phyloP scores from a whole-genome alignment of 2,888 invertebrate species.

The Cephus sareptanus region DNA sequence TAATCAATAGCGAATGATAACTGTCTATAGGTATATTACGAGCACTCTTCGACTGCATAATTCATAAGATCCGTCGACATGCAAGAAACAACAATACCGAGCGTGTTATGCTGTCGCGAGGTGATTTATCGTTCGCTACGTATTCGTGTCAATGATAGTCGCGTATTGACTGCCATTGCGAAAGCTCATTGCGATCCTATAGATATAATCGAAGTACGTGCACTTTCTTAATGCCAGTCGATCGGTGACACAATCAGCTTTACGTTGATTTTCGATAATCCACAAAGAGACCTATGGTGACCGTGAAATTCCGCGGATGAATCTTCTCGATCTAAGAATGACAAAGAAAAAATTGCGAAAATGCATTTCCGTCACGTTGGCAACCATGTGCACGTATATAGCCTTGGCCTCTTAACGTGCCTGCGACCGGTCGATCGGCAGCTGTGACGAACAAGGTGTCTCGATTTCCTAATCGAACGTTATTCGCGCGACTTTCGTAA shows the following conservation, averaged over 20 bases:
- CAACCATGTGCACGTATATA: slow-evolving; percentile 28
- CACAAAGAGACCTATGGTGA: too few relatives aligned
- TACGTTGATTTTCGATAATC: too few relatives aligned
- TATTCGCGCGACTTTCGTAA: slow-evolving; percentile 30
- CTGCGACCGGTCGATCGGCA: slow-evolving; percentile 44
- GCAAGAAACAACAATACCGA: slow-evolving; percentile 14
- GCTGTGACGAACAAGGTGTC: slow-evolving; percentile 40
- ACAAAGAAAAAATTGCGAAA: too few relatives aligned
- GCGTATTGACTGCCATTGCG: too few relatives aligned
- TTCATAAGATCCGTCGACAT: slow-evolving; percentile 31
- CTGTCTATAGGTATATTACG: slow-evolving; percentile 21
- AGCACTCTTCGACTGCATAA: slow-evolving; percentile 37
- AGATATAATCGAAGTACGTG: too few relatives aligned
- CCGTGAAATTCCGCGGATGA: too few relatives aligned
- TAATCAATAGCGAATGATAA: slow-evolving; percentile 39
- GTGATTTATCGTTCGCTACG: background rate
- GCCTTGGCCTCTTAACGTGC: slow-evolving; percentile 57
- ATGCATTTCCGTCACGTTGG: too few relatives aligned
- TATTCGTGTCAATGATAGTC: slow-evolving; percentile 4
- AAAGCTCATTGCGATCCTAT: too few relatives aligned
- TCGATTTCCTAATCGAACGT: slow-evolving; percentile 38
- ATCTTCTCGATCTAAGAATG: too few relatives aligned
- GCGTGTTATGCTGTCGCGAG: background rate
- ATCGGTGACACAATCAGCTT: too few relatives aligned
- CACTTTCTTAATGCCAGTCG: too few relatives aligned